Evolutionary conservation across 2,888 invertebrate species (phyloP), one percentile per base, ranked within the genome.

Genomic region (Osmoderma eremita): DNA sequence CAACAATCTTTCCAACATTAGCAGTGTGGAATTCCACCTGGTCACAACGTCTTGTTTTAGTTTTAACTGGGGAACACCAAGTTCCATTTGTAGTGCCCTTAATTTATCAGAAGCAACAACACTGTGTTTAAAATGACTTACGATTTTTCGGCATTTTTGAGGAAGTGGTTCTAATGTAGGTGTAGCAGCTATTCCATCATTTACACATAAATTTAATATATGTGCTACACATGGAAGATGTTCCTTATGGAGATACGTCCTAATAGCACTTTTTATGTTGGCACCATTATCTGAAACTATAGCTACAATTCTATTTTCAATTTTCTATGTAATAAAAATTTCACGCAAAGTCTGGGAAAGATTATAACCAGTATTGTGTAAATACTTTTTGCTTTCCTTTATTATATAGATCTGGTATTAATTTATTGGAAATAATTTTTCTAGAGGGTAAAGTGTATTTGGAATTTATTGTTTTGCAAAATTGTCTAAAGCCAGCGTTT

Each of bases 181-280:
- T n/a, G n/a, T n/a, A n/a, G n/a, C 71, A 13, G 72, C 72, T 45
- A 73, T 41, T 10, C 53, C 13, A 8, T 69, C 61, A 3, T 48
- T 56, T 15, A 67, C 70, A 61, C 65, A 63, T 50, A 75, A 65
- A 72, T 76, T 73, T 17, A 75, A 67, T 2, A 74, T 73, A 61
- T 76, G 74, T 20, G 77, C 74, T 5, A 77, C 71, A 67, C 75
- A 77, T 4, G 73, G 73, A 68, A 73, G 72, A 53, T 77, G 72
- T 39, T 72, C 51, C 68, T 73, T 75, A 30, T 65, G 50, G n/a
- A 76, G 53, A 58, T 70, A 50, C 17, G 76, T 72, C 64, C 56
- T 70, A 17, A 77, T 70, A 3, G 75, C 74, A 20, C 70, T 71
- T 73, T 75, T 76, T 2, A 77, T 71, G 51, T 76, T 75, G 0